Base-by-base conservation (phyloP, 2,113 vertebrate species). In the Sciurus niger region DNA sequence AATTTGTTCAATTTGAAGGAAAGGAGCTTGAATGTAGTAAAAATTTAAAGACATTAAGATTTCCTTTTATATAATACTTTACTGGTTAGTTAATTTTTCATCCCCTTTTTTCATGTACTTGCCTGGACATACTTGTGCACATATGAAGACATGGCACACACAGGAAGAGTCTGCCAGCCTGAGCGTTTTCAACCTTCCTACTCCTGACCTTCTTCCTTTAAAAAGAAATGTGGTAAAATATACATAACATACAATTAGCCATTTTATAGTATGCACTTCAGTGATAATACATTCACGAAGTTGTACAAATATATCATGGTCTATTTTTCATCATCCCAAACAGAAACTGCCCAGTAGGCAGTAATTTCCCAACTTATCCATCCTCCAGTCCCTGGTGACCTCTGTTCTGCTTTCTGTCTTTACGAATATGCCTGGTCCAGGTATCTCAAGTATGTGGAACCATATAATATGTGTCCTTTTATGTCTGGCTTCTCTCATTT, bases 91-190 rank as follows among this genome's bases (percentile, higher is more conserved):
- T 63, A 8, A 53, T 17, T 17, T 77, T 87, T 32, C 53, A 25
- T 86, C 48, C 40, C 20, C 24, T 8, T 40, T 40, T 40, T 40
- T 40, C 30, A 14, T 16, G 13, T 16, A 63, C 53, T 67, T 34
- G 8, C 63, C 68, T 16, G 11, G 40, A 46, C 40, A n/a, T 22
- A 13, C 8, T 5, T 13, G 68, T 46, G n/a, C 32, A 24, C 6
- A 2, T 4, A 13, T 48, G 30, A 34, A n/a, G 5, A 2, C 0
- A 7, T 14, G 22, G 55, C 24, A 10, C 4, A 5, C 8, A 18
- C 30, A 14, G 53, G 6, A 25, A n/a, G 58, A 34, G 11, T n/a
- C 48, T 6, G 32, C 25, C 25, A n/a, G n/a, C 51, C 55, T 20
- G 12, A 8, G 30, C 8, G 17, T 11, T 24, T 70, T 55, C 55